These are phyloP conservation scores for Cacatua alba DNA, from an alignment of 2,113 vertebrate genomes.

Conservation along the genomic window DNA sequence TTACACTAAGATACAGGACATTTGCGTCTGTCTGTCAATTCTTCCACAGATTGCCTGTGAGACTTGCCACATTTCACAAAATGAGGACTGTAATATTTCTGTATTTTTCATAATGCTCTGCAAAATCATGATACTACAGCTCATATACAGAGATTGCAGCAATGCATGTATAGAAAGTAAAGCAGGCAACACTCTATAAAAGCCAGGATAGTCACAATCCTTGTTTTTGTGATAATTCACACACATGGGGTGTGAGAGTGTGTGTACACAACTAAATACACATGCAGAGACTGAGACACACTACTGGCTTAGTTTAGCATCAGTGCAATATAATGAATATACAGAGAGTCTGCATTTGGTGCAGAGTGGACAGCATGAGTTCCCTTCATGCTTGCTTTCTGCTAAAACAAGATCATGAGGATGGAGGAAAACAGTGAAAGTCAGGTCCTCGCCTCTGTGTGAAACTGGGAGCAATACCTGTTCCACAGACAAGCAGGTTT, in stretches of 20 bases:
- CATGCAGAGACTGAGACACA: not conserved
- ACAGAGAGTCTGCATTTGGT: not conserved
- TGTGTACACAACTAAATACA: not conserved
- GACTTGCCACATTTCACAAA: not conserved
- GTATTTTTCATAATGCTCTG: not conserved
- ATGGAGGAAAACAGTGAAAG: not conserved
- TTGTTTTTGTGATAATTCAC: not conserved
- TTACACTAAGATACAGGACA: not conserved
- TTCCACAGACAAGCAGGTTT: not conserved
- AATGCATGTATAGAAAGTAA: not conserved
- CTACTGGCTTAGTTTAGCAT: not conserved
- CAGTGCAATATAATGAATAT: not conserved
- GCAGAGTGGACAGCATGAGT: not conserved
- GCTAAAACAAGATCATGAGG: not conserved
- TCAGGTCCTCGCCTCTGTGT: not conserved
- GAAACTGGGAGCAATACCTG: not conserved
- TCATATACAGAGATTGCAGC: not conserved
- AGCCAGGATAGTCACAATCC: not conserved
- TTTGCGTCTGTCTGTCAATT: not conserved
- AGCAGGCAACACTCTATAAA: not conserved
- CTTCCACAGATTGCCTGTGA: not conserved
- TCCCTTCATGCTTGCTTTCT: not conserved
- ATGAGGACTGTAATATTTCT: not conserved
- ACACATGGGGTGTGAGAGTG: rapidly evolving
- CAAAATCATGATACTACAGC: rapidly evolving